Evolutionary conservation across 2,888 invertebrate genomes (phyloP).

Genomic region (Callyntrura guangdongensis): DNA sequence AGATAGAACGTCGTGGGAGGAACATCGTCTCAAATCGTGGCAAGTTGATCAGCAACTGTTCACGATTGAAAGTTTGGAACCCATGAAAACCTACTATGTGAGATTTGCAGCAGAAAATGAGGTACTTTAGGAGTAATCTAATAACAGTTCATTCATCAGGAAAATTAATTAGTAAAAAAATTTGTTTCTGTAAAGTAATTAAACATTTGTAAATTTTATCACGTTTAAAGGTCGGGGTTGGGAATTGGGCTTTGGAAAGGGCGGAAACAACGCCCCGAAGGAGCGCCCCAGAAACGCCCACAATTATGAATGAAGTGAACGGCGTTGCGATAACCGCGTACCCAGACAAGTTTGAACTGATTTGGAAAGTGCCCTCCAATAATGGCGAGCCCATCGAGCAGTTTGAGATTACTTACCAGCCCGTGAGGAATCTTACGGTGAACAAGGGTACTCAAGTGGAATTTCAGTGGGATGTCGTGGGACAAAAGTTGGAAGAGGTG

Average conservation of each 20-base stretch:
- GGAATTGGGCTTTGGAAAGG: constrained; percentile 90
- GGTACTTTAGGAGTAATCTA: no score
- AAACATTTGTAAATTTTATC: no score
- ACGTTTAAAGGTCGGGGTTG: no score
- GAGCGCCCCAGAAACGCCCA: constrained; percentile 92
- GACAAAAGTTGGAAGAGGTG: constrained; percentile 75
- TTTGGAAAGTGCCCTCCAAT: constrained; percentile 94
- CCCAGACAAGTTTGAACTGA: constrained; percentile 92
- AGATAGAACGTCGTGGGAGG: constrained; percentile 89
- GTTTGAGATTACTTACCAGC: constrained; percentile 93
- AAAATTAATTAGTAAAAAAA: no score
- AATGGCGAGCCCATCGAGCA: constrained; percentile 95
- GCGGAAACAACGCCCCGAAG: constrained; percentile 91
- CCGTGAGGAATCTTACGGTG: constrained; percentile 86
- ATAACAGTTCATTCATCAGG: no score
- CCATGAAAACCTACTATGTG: constrained; percentile 92
- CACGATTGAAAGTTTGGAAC: constrained; percentile 92
- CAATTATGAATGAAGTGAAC: constrained; percentile 87
- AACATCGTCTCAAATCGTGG: constrained; percentile 92
- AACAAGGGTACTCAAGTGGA: constrained; percentile 53
- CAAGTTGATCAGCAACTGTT: constrained; percentile 89
- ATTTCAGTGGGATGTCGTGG: constrained; percentile 84
- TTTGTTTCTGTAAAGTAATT: no score
- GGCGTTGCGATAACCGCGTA: constrained; percentile 89
- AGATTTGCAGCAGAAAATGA: constrained; percentile 94